phyloP scores from a whole-genome alignment of 2,113 vertebrate species.

The Grus americana region DNA sequence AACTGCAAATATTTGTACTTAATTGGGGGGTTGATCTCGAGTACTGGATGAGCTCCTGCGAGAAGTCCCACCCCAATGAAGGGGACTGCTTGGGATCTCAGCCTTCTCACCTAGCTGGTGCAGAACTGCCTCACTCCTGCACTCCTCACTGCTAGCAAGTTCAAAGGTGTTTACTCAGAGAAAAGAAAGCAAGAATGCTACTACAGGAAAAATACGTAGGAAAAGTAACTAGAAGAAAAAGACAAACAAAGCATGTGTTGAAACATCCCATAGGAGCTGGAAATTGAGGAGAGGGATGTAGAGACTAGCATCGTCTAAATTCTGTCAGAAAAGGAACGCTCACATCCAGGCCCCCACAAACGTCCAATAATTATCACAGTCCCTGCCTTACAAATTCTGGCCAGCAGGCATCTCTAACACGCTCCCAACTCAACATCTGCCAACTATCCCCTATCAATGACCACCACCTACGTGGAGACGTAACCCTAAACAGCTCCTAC shows the following conservation, averaged over 20 bases:
- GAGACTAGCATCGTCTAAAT: not conserved
- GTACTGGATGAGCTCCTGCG: not conserved
- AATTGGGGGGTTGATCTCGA: not conserved
- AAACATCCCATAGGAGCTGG: not conserved
- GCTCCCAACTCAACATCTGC: not conserved
- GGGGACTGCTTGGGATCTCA: not conserved
- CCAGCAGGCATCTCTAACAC: not conserved
- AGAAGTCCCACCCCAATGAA: not conserved
- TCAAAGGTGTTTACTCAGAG: not conserved
- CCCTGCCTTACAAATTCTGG: not conserved
- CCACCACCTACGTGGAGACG: rapidly evolving
- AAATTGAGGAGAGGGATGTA: not conserved
- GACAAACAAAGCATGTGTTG: not conserved
- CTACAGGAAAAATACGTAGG: not conserved
- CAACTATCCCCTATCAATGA: not conserved
- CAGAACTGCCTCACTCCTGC: not conserved
- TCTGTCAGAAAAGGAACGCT: not conserved
- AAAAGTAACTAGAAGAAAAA: not conserved
- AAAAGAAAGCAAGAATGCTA: not conserved
- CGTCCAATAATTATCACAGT: not conserved
- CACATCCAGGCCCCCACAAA: not conserved
- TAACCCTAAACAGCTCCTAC: not conserved
- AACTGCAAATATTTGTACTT: not conserved
- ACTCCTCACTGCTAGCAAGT: no score
- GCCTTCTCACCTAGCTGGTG: not conserved